phyloP scores from a whole-genome alignment of 2,113 vertebrate genomes.

The Microtus montanus region DNA sequence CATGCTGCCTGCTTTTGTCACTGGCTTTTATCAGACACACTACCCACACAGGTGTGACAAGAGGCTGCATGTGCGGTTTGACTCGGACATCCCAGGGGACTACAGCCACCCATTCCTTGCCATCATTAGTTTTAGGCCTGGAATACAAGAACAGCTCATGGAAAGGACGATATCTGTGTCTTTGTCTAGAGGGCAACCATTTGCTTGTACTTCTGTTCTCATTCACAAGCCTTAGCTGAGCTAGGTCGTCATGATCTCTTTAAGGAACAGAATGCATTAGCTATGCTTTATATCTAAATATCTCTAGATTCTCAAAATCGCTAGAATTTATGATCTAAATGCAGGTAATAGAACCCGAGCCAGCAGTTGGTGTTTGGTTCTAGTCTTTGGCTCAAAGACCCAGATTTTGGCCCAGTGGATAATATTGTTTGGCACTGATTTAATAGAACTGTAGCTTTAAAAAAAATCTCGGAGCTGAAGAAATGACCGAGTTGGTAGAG shows the following conservation, averaged over 20 bases:
- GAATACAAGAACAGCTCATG: background rate
- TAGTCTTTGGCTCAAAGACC: constrained; percentile 37
- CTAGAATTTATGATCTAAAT: constrained; percentile 32
- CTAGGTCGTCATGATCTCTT: background rate
- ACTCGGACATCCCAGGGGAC: background rate
- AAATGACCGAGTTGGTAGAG: background rate
- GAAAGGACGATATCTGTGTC: background rate
- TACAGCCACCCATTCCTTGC: background rate
- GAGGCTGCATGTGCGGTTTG: background rate
- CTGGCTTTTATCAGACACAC: constrained; percentile 29
- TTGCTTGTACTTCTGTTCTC: constrained; percentile 1
- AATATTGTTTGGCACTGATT: constrained; percentile 21
- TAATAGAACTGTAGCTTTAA: background rate
- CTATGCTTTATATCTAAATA: background rate
- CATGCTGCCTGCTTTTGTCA: constrained; percentile 55
- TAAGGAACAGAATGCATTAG: constrained; percentile 6
- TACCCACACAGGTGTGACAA: background rate
- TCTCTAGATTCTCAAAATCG: background rate
- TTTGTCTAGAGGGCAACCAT: constrained; percentile 35
- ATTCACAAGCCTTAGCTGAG: background rate
- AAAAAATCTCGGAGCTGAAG: background rate
- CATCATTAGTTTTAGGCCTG: background rate
- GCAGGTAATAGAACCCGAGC: constrained; percentile 11
- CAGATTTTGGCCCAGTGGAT: background rate
- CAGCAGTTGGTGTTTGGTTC: constrained; percentile 51